Evolutionary conservation across 2,113 vertebrate species (phyloP), one percentile per base, ranked within the genome.

Genomic region (Aegotheles bennettii): DNA sequence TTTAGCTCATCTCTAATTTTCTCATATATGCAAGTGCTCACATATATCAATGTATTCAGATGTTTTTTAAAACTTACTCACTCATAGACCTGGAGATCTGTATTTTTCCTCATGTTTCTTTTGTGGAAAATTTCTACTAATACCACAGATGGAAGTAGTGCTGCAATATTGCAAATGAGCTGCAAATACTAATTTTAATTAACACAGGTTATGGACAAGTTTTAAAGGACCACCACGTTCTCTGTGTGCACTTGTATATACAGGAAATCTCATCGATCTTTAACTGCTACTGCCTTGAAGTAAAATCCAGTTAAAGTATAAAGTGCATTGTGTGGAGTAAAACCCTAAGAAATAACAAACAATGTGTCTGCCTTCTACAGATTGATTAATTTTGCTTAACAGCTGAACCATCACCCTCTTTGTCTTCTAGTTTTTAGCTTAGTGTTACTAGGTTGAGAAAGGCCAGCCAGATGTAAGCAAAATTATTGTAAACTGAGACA

Each of bases 221-320:
- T 94, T 88, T 67, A 71, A 93, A 93, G 51, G 40, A 64, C 53
- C 76, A 81, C 25, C 68, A n/a, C 9, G 56, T 77, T 91, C 67
- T 74, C 42, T 93, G 60, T 36, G 65, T 76, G 38, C 59, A 84
- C 79, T 38, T 81, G 81, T 75, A 54, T 65, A 84, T 56, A 64
- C 50, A 93, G 92, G 71, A 95, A 88, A 94, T 95, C 84, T 95
- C 51, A 86, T 64, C 53, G 80, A 31, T 77, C 50, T 82, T 88
- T 68, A 92, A 94, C 69, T 95, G 90, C 61, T 88, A 56, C 77
- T 57, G 86, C 84, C 92, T 97, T 97, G 86, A 89, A 94, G 76
- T 92, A 85, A 94, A 95, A 97, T 97, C 95, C 94, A 97, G 97
- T 97, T 97, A 81, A 96, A 96, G 90, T 84, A 95, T 97, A 97